A percentile compares a stretch with the other conserved stretches of the same genome.
Conservation (phyloP, 2,797 vertebrate species). For the Sandelia bainsii region DNA sequence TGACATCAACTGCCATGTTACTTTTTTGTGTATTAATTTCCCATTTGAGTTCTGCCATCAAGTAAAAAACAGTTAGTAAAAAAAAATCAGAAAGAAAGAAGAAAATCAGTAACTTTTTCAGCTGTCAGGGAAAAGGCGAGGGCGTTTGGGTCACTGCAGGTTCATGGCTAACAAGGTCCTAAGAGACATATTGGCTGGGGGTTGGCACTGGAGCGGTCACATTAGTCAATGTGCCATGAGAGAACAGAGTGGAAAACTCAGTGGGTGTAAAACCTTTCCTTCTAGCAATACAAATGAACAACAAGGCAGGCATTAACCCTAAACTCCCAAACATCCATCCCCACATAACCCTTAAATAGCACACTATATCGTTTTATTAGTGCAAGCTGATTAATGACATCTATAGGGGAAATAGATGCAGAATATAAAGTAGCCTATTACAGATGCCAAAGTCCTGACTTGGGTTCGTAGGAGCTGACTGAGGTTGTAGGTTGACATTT, state of each 20-base stretch:
- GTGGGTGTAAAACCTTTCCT: slow-evolving; percentile 63
- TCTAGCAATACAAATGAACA: slow-evolving; percentile 54
- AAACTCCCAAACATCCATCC: slow-evolving; percentile 35
- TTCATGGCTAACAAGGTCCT: slow-evolving; percentile 79
- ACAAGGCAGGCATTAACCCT: slow-evolving; percentile 54
- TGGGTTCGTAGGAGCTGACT: slow-evolving; percentile 8
- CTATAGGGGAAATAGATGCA: slow-evolving; percentile 37
- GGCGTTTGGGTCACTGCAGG: slow-evolving; percentile 67
- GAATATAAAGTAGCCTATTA: slow-evolving; percentile 28
- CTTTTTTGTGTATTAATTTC: not conserved
- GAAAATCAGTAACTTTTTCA: slow-evolving; percentile 45
- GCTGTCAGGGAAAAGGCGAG: slow-evolving; percentile 50
- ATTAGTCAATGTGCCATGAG: slow-evolving; percentile 69
- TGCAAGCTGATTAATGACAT: slow-evolving; percentile 17
- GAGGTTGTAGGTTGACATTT: slow-evolving; percentile 28
- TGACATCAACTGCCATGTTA: not conserved
- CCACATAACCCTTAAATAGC: slow-evolving; percentile 8
- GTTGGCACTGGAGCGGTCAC: slow-evolving; percentile 57
- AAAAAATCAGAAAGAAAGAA: not conserved
- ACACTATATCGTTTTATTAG: not conserved
- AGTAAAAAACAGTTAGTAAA: slow-evolving; percentile 15
- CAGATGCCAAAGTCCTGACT: slow-evolving; percentile 5
- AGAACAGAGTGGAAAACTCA: slow-evolving; percentile 67
- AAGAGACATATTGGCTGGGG: slow-evolving; percentile 67
- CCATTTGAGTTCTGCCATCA: slow-evolving; percentile 9